Base-by-base conservation (phyloP, 2,113 vertebrate species). In the Anhinga rufa region DNA sequence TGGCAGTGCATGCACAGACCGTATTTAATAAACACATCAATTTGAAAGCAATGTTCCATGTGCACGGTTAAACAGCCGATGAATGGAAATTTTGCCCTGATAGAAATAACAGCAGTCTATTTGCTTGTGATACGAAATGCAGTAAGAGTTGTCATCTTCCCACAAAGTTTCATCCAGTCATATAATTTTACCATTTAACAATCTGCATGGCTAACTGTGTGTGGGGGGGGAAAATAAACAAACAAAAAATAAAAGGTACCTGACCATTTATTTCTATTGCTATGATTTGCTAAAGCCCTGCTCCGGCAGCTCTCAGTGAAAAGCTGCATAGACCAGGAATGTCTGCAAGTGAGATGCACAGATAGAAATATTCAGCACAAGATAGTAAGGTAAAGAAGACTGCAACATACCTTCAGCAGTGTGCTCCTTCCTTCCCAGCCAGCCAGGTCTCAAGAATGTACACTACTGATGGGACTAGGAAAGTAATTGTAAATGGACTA, bases 401-500 rank as follows among this genome's bases (percentile, higher is more conserved):
- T 34, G 87, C 61, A 86, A 93, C 97, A n/a, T 98, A 98, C 97
- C 98, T 98, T 97, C 74, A 62, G 88, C 83, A 49, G 26, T 3
- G 86, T 84, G 68, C 66, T 94, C 51, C 65, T 86, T 97, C 82
- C 85, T 96, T 55, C 65, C 77, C 72, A 52, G 92, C 25, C 91
- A 48, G 85, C 9, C 90, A 36, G 31, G 71, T 87, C 93, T 96
- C 71, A 76, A 70, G 86, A 79, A 89, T 5, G 17, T 80, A 64
- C 92, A 78, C 92, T 96, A 93, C 78, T 66, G 94, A 95, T 51
- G 62, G 91, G 87, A 94, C 94, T 79, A 62, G 69, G 82, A 81
- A 95, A 94, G 92, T 94, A 77, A 94, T 94, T 76, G 91, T 92
- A 78, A 96, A 95, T 86, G 91, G 80, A 83, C 97, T 92, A 75